Base-by-base conservation (phyloP, 1,140 invertebrate species). In the Drosophila setifemur region DNA sequence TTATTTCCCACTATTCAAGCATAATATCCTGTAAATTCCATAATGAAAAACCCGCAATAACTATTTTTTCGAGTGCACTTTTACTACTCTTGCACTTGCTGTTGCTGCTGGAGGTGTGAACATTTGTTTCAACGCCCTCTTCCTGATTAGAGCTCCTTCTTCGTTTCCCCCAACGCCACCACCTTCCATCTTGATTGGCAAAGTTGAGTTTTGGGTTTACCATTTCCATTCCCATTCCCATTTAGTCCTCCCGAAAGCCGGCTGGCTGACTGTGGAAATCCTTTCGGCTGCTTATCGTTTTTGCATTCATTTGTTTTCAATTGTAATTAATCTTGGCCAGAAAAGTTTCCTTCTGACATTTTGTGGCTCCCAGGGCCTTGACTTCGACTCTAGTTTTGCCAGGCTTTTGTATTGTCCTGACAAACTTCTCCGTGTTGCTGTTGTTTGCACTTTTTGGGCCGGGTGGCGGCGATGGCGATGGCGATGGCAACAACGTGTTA, bases 251-350 rank as follows among this genome's bases (percentile, higher is more conserved):
- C 9, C 12, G 21, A 19, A 16, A 43, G 29, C 25, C 35, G 43
- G 29, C 16, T 29, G 49, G 31, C 31, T 54, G 48, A 37, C 55
- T 64, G 42, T 74, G 49, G 47, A 45, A 81, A 81, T 81, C 76
- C 76, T 85, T 85, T 85, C 43, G 81, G 74, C 81, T 81, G 82
- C 81, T 86, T 86, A 86, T 86, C 81, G 81, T 81, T 86, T 86
- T 86, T 86, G 82, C 81, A 86, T 86, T 86, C 81, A 86, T 86
- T 86, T 86, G 81, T 86, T 86, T 86, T 86, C 81, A 86, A 86
- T 86, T 86, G 81, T 86, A 86, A 86, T 86, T 86, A 86, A 86
- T 86, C 81, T 86, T 71, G 67, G 67, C 66, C 67, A 70, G 63
- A 58, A 86, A 86, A 86, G 61, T 87, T 85, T 85, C 67, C 81